These are phyloP conservation scores for Serilophus lunatus DNA, from an alignment of 2,113 vertebrate species.

Conservation along the genomic window DNA sequence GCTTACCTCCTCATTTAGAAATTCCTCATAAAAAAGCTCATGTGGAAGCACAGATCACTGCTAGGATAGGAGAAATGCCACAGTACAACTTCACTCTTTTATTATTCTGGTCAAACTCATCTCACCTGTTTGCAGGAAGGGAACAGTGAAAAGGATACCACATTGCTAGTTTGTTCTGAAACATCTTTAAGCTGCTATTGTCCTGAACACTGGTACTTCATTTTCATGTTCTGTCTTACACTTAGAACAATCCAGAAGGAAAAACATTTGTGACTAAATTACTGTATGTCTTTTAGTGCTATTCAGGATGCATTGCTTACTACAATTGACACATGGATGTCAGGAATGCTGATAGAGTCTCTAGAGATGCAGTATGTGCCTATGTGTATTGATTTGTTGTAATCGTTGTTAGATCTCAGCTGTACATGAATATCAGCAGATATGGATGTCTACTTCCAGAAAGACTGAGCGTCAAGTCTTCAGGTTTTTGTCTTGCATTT, in stretches of 20 bases:
- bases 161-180: neutral
- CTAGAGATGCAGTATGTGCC: fast-evolving
- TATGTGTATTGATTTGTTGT: neutral
- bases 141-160: neutral
- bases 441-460: neutral
- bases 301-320: neutral
- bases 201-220: neutral
- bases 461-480: neutral
- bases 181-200: neutral
- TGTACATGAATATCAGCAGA: neutral
- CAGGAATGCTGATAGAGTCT: neutral
- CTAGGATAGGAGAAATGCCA: neutral
- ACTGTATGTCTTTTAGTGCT: neutral
- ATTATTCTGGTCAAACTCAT: neutral
- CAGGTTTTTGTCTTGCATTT: neutral
- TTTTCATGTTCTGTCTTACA: neutral
- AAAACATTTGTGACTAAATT: neutral
- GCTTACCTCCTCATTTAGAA: neutral
- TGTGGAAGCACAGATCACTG: neutral
- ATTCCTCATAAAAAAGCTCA: neutral
- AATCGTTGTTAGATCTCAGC: neutral
- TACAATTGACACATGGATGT: fast-evolving
- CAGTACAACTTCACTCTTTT: neutral
- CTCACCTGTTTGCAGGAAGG: neutral
- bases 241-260: fast-evolving